phyloP scores from a whole-genome alignment of 2,797 vertebrate genomes.

The Picus viridis region DNA sequence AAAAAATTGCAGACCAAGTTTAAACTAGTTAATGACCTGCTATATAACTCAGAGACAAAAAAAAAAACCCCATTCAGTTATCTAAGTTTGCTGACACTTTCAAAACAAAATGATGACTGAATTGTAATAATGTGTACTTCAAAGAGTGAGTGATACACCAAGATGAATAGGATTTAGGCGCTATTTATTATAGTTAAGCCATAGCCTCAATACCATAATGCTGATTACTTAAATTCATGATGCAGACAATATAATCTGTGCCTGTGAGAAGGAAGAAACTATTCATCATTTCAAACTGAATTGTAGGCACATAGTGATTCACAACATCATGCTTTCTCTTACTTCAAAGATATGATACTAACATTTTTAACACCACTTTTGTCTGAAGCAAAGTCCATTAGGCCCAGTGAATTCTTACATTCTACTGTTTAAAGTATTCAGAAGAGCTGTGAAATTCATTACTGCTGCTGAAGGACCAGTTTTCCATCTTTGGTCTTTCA shows the following conservation, averaged over 20 bases:
- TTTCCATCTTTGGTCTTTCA: not conserved
- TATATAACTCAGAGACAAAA: not conserved
- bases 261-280: slow-evolving; percentile 64
- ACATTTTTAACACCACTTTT: not conserved
- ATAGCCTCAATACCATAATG: slow-evolving; percentile 71
- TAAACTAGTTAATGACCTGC: slow-evolving; percentile 34
- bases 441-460: not conserved
- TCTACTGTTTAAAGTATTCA: not conserved
- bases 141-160: slow-evolving; percentile 71
- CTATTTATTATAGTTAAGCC: slow-evolving; percentile 79
- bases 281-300: slow-evolving; percentile 46
- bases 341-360: not conserved
- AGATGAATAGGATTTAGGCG: slow-evolving; percentile 74
- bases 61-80: slow-evolving; percentile 28
- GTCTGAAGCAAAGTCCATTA: not conserved
- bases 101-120: slow-evolving; percentile 74
- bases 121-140: slow-evolving; percentile 61
- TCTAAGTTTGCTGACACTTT: slow-evolving; percentile 76
- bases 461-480: not conserved
- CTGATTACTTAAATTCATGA: slow-evolving; percentile 80
- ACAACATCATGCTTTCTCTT: not conserved
- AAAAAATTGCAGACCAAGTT: slow-evolving; percentile 55
- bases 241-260: slow-evolving; percentile 68
- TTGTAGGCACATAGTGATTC: not conserved
- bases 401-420: not conserved